Conservation (phyloP, 1,140 invertebrate genomes). For the Panagrolaimus sp. region DNA sequence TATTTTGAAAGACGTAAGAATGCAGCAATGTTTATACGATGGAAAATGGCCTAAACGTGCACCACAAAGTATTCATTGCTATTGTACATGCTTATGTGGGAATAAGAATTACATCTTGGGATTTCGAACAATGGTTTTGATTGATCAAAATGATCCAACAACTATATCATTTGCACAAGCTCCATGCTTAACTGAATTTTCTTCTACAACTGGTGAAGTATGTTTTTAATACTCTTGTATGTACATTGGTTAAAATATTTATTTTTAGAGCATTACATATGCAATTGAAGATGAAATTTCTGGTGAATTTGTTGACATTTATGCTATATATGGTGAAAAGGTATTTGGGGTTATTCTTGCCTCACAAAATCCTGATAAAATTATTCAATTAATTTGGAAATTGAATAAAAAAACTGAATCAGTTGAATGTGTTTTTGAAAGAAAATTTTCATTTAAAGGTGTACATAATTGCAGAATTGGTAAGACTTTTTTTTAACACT, state of each 20-base stretch:
- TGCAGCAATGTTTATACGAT: background rate
- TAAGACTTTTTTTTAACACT: too few relatives aligned
- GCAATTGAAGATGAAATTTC: background rate
- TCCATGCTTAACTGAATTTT: background rate
- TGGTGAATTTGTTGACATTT: background rate
- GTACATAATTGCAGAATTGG: conserved; percentile 1
- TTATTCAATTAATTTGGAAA: background rate
- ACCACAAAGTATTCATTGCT: background rate
- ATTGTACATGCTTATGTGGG: conserved; percentile 3
- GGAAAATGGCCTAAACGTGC: background rate
- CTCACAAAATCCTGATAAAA: background rate
- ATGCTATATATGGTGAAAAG: background rate
- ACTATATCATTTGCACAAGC: background rate
- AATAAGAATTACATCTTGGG: background rate
- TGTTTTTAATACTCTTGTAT: background rate
- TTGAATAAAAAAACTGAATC: background rate
- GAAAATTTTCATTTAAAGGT: background rate
- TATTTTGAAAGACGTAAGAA: too few relatives aligned
- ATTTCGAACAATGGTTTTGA: background rate
- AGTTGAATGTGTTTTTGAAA: background rate
- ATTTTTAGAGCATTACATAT: background rate
- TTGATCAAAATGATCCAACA: background rate
- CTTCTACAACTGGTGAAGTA: background rate
- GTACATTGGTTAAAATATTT: background rate
- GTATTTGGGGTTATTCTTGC: background rate